These are phyloP conservation scores for Aphis gossypii DNA, from an alignment of 1,140 invertebrate species.

Conservation along the genomic window DNA sequence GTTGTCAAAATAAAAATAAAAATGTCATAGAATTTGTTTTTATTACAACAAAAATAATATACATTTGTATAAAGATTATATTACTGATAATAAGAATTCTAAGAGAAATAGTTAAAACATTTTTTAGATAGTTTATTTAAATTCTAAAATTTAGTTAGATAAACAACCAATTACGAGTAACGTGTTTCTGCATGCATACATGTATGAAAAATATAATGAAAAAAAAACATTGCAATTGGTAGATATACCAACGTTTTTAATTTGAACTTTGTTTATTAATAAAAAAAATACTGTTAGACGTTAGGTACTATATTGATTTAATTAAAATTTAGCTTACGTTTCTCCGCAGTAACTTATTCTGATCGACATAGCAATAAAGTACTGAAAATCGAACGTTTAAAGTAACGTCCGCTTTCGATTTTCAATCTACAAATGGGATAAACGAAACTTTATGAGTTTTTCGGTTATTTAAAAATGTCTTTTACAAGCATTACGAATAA, in stretches of 20 bases:
- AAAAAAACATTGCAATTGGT: background rate
- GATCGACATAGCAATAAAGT: slow-evolving; percentile 6
- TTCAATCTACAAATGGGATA: slow-evolving; percentile 1
- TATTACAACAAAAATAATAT: background rate
- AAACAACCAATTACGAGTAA: background rate
- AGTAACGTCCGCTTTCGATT: background rate
- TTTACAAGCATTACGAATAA: background rate
- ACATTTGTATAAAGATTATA: background rate
- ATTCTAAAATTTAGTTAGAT: background rate
- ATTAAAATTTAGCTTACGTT: background rate
- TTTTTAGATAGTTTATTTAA: background rate
- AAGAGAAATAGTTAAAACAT: background rate
- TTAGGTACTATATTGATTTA: background rate
- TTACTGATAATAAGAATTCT: background rate
- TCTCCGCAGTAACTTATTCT: background rate
- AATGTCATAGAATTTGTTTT: no score
- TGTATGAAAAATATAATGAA: background rate
- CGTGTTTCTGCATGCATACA: no score
- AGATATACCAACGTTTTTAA: background rate
- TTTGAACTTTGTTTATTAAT: background rate
- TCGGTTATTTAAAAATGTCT: background rate
- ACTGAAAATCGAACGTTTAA: background rate
- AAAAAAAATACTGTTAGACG: background rate
- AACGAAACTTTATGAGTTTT: background rate
- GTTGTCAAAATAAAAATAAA: no score